Base-by-base conservation (phyloP, 1,140 invertebrate genomes). In the Heliconius himera region DNA sequence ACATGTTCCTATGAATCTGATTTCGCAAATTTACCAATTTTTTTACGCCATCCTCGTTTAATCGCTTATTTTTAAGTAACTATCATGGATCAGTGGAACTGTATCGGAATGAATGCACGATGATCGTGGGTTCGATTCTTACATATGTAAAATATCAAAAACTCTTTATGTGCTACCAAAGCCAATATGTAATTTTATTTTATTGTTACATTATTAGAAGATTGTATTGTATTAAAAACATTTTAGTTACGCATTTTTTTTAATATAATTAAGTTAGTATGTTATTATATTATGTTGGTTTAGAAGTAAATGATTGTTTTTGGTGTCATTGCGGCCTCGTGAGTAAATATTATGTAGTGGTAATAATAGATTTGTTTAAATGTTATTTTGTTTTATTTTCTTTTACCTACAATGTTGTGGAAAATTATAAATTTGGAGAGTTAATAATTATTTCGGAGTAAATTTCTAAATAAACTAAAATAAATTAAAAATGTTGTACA, bases 291-390 rank as follows among this genome's bases (percentile, higher is more conserved):
- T 66, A 9, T 66, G 60, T 66, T 66, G 60, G 60, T 66, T 13
- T 66, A 13, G 22, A 66, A 29, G 60, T 66, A 29, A 29, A 66
- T 66, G 60, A 29, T 66, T 29, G 60, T 66, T 29, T 56, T 66
- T 66, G 60, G 60, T 66, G 60, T 66, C 60, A 29, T 66, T 26
- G 60, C 60, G 22, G 60, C 26, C 22, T 66, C 26, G 60, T 66
- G 60, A 66, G 26, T 66, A 66, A 13, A 66, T 26, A 26, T 66
- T 66, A 29, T 66, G 60, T 66, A 66, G 60, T 66, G 26, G 26
- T 66, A 66, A 4, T 66, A 26, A 66, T 18, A 66, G 11, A 29
- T 66, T 26, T 66, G 60, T 26, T 66, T 29, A 66, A 66, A 66
- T 29, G 22, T 66, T 66, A 29, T 66, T 26, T 66, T 66, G 22